Percentiles rank a stretch among this genome's conserved stretches.
Evolutionary conservation across 2,888 invertebrate species (phyloP).

Genomic region (Branchipolynoe longqiensis): DNA sequence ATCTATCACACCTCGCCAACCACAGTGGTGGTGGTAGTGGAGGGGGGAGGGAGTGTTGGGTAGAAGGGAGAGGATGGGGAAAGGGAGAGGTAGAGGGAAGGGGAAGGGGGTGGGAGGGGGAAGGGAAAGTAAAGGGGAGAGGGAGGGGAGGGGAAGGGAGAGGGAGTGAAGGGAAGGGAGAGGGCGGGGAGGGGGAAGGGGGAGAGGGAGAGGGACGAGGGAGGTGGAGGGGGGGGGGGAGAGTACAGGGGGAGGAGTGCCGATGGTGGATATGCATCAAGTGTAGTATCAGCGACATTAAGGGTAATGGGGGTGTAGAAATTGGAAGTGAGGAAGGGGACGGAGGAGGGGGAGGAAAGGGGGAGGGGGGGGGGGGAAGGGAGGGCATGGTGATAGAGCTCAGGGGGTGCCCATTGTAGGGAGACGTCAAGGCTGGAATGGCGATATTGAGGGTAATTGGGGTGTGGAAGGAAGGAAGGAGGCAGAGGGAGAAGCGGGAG

Average conservation of each 20-base stretch:
- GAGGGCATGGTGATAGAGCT: not conserved
- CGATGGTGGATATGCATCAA: too few species aligned
- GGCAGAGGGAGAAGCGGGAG: too few species aligned
- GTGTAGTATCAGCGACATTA: too few species aligned
- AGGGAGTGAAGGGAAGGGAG: not conserved
- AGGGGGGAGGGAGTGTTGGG: not conserved
- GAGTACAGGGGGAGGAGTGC: not conserved
- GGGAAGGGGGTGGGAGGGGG: not conserved
- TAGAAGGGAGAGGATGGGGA: not conserved
- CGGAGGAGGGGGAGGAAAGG: not conserved
- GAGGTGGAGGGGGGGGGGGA: not conserved
- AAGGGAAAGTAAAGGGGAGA: not conserved
- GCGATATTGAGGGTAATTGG: too few species aligned
- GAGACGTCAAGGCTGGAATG: too few species aligned
- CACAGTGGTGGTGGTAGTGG: constrained; percentile 23
- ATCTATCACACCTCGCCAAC: not conserved
- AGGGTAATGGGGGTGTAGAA: too few species aligned
- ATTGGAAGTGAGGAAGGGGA: not conserved
- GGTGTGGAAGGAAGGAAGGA: too few species aligned
- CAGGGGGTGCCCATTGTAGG: not conserved
- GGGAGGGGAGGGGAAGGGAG: not conserved
- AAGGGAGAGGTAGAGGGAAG: not conserved
- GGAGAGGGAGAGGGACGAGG: not conserved
- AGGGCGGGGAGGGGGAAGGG: not conserved
- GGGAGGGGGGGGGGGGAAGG: not conserved